Evolutionary conservation across 2,113 vertebrate genomes (phyloP).

Genomic region (Uria aalge): DNA sequence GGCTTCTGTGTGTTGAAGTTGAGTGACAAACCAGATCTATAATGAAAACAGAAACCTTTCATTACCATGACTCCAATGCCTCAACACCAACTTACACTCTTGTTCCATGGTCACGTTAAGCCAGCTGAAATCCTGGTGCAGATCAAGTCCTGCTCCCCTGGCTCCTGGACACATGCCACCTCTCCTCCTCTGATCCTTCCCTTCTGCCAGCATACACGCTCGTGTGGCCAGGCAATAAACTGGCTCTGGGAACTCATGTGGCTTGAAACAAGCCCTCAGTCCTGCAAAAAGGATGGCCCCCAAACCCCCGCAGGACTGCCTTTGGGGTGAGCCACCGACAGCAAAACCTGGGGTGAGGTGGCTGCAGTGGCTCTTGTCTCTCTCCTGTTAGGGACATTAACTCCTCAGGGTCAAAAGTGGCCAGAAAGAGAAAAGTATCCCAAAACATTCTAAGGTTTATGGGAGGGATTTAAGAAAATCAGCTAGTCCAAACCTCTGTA

Average conservation of each 20-base stretch:
- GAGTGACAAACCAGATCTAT: neutral
- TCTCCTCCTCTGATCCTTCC: neutral
- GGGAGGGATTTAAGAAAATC: neutral
- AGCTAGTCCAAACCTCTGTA: neutral
- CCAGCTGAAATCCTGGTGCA: neutral
- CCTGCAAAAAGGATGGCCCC: neutral
- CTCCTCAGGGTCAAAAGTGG: neutral
- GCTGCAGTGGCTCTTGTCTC: fast-evolving
- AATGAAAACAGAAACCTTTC: neutral
- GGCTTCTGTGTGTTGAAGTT: neutral
- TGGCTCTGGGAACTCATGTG: neutral
- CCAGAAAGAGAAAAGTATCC: neutral
- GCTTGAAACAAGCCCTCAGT: neutral
- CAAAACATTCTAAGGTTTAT: neutral
- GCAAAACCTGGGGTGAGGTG: neutral
- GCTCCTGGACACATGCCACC: neutral
- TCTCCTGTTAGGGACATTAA: neutral
- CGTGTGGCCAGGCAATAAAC: neutral
- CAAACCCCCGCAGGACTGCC: neutral
- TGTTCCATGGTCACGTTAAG: neutral
- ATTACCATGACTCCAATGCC: neutral
- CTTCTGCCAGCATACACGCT: neutral
- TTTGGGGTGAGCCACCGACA: neutral
- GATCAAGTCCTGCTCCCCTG: fast-evolving
- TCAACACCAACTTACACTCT: neutral